A percentile compares a stretch with the other conserved stretches of the same genome.
phyloP scores from a whole-genome alignment of 2,113 vertebrate genomes.

The Pterocles orientalis region DNA sequence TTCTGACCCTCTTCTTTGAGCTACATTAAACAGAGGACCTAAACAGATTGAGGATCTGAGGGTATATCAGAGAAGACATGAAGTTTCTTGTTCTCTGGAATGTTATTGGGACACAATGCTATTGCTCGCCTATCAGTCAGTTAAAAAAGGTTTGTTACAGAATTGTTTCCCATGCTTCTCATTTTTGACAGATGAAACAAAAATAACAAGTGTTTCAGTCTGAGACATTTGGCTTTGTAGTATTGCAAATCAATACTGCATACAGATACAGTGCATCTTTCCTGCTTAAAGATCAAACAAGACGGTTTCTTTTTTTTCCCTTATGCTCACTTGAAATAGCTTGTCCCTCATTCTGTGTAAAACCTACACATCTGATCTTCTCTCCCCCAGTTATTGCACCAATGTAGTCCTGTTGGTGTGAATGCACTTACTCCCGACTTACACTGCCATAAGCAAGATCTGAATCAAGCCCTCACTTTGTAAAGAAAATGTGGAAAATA shows the following conservation, averaged over 20 bases:
- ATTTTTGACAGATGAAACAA: background rate
- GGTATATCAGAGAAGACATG: background rate
- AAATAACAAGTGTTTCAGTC: background rate
- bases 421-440: background rate
- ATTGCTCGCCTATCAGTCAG: background rate
- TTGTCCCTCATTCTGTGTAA: background rate
- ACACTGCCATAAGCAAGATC: background rate
- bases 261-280: background rate
- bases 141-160: background rate
- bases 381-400: background rate
- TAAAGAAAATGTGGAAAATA: background rate
- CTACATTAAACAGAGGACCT: background rate
- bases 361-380: fast-evolving
- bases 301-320: background rate
- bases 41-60: background rate
- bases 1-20: background rate
- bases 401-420: background rate
- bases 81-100: background rate
- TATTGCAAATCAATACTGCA: background rate
- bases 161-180: background rate
- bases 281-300: background rate
- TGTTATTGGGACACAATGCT: background rate
- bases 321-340: background rate
- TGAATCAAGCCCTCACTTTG: background rate
- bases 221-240: background rate